phyloP scores from a whole-genome alignment of 53 echinoderm and acorn worm species.

The Luidia sarsii region DNA sequence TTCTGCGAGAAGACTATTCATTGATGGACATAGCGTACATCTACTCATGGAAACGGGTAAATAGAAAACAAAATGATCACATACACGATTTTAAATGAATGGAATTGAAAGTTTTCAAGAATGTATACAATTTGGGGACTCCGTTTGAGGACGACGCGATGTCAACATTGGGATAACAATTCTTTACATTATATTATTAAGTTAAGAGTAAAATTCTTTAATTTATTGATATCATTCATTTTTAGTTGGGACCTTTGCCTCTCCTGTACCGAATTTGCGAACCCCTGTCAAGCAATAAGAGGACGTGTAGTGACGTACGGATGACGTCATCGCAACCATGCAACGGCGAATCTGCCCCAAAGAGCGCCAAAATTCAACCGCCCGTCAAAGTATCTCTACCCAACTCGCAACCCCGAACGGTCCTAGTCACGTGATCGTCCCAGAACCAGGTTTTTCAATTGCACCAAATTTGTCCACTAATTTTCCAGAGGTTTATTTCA shows the following conservation, averaged over 20 bases:
- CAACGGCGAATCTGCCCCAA: conserved; percentile 29
- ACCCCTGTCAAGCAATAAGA: conserved; percentile 57
- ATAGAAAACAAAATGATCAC: too few species aligned
- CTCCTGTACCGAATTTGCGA: conserved; percentile 88
- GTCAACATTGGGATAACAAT: too few species aligned
- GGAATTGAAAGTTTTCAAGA: too few species aligned
- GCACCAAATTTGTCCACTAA: too few species aligned
- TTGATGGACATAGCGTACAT: conserved; percentile 94
- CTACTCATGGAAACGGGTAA: conserved; percentile 92
- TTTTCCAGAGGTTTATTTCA: too few species aligned
- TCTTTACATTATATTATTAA: too few species aligned
- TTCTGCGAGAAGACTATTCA: conserved; percentile 79
- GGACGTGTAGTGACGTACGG: conserved; percentile 23
- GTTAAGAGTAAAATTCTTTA: too few species aligned
- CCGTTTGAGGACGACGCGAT: too few species aligned
- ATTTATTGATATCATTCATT: too few species aligned
- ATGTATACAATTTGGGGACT: too few species aligned
- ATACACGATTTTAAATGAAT: too few species aligned
- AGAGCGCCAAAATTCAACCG: conserved; percentile 24
- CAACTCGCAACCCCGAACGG: conserved; percentile 11
- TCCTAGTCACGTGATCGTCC: conserved; percentile 24
- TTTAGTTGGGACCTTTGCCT: conserved; percentile 80
- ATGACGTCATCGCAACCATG: conserved; percentile 29
- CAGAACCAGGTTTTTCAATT: too few species aligned
- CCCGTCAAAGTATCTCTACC: conserved; percentile 12